Percentiles rank a stretch among this genome's conserved stretches.
Evolutionary conservation across 1,140 invertebrate genomes (phyloP).

Genomic region (Diabrotica undecimpunctata): DNA sequence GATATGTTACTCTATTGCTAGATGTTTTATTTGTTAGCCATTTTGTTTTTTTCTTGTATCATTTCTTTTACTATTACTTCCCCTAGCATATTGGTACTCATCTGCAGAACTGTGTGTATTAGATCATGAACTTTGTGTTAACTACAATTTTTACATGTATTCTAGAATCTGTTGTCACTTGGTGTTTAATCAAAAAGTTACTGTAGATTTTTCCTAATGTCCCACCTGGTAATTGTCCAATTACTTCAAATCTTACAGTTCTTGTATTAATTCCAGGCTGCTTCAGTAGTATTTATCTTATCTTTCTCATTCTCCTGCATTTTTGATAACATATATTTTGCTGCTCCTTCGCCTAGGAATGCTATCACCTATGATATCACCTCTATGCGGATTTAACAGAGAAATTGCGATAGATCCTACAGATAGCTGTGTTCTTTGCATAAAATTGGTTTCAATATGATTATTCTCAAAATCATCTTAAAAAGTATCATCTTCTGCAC

Average conservation of each 20-base stretch:
- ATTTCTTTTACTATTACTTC: conserved; percentile 93
- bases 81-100: conserved; percentile 97
- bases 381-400: conserved; percentile 68
- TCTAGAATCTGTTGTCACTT: conserved; percentile 90
- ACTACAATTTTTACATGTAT: conserved; percentile 86
- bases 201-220: conserved; percentile 83
- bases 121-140: conserved; percentile 92
- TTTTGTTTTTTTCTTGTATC: too few relatives aligned
- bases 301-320: conserved; percentile 63
- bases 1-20: too few relatives aligned
- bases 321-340: conserved; percentile 62
- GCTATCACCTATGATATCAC: conserved; percentile 94
- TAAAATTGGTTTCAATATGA: conserved; percentile 65
- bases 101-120: conserved; percentile 82
- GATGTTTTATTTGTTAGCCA: too few relatives aligned
- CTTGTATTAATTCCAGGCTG: conserved; percentile 83
- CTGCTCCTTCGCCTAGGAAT: conserved; percentile 69
- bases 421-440: conserved; percentile 74
- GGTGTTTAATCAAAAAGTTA: conserved; percentile 76
- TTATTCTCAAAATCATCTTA: conserved; percentile 53
- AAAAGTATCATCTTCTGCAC: too few relatives aligned
- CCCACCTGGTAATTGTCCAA: conserved; percentile 68
- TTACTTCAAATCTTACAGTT: conserved; percentile 72
- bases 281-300: conserved; percentile 65
- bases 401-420: conserved; percentile 75